Evolutionary conservation across 2,888 invertebrate species (phyloP).

Genomic region (Tiphia femorata): DNA sequence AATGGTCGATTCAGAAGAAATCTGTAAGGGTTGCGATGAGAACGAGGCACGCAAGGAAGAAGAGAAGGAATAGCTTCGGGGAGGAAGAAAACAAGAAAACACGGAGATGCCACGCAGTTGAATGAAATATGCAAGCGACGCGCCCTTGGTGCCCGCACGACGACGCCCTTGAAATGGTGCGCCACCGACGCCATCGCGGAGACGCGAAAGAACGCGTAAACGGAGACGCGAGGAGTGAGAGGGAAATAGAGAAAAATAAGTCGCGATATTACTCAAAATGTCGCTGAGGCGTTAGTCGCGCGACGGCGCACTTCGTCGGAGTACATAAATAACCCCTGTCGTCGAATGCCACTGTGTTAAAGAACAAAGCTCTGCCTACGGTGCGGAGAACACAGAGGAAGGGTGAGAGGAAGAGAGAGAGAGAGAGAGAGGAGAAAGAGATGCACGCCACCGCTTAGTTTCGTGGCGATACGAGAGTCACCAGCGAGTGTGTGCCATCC

Average conservation of each 20-base stretch:
- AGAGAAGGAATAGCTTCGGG: too few relatives aligned
- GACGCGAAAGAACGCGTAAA: neutral
- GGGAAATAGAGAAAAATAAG: too few relatives aligned
- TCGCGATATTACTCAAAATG: constrained; percentile 7
- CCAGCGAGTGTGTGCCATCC: too few relatives aligned
- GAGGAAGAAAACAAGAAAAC: too few relatives aligned
- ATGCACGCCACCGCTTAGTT: too few relatives aligned
- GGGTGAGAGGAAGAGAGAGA: neutral
- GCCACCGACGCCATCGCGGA: neutral
- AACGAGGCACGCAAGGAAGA: too few relatives aligned
- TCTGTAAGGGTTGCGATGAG: too few relatives aligned
- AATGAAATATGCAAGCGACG: too few relatives aligned
- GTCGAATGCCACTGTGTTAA: constrained; percentile 12
- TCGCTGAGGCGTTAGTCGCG: constrained; percentile 13
- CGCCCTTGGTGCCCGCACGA: too few relatives aligned
- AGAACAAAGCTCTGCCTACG: neutral
- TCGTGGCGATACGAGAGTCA: too few relatives aligned
- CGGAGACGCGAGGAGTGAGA: neutral
- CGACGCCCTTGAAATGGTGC: neutral
- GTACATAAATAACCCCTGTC: constrained; percentile 8
- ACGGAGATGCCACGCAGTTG: too few relatives aligned
- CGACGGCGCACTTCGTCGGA: constrained; percentile 8
- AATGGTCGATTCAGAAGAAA: too few relatives aligned
- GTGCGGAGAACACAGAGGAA: neutral
- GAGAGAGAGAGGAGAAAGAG: neutral